These are phyloP conservation scores for Dendrocincla tyrannina DNA, from an alignment of 2,797 vertebrate genomes.

Conservation along the genomic window DNA sequence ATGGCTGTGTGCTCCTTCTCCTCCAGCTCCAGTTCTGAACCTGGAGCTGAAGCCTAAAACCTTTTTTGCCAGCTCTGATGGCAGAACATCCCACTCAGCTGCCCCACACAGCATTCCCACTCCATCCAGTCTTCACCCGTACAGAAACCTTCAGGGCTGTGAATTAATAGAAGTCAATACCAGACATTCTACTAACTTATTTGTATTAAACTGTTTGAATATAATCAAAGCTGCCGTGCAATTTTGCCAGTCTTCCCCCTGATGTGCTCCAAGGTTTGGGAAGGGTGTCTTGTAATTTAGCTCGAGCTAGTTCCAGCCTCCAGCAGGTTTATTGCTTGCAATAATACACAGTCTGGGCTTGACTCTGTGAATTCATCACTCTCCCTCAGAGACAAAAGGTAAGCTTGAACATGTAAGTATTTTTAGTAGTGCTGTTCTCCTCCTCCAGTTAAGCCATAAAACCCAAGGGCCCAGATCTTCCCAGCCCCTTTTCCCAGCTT, in stretches of 20 bases:
- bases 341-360: neutral
- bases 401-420: neutral
- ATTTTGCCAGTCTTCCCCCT: neutral
- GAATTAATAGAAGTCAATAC: neutral
- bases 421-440: neutral
- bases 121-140: neutral
- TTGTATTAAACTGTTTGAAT: neutral
- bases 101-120: neutral
- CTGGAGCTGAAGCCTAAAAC: neutral
- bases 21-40: neutral
- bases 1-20: neutral
- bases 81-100: neutral
- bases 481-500: neutral
- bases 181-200: neutral
- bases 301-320: neutral
- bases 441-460: neutral
- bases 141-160: neutral
- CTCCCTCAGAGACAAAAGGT: neutral
- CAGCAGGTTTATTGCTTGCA: neutral
- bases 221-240: neutral
- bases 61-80: neutral
- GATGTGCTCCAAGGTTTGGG: neutral
- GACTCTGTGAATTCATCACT: neutral
- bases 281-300: neutral
- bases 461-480: neutral